These are phyloP conservation scores for Cataglyphis cursor DNA, from an alignment of 2,888 invertebrate species.

Conservation along the genomic window DNA sequence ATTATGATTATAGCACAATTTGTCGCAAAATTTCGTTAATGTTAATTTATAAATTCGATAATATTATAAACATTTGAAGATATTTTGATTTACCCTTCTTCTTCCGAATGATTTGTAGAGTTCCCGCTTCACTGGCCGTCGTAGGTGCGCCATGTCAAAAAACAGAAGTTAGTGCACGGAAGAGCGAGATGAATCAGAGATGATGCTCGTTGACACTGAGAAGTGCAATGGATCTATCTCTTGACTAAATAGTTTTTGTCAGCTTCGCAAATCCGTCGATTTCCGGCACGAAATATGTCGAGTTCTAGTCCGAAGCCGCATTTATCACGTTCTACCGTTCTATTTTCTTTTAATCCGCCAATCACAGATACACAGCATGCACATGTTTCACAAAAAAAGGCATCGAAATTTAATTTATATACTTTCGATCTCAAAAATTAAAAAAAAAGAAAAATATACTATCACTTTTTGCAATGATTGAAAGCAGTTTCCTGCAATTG, in stretches of 20 bases:
- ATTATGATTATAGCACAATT: neutral
- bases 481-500: neutral
- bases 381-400: neutral
- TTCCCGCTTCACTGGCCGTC: constrained; percentile 82
- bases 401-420: constrained; percentile 7
- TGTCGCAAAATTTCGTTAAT: neutral
- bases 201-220: constrained; percentile 20
- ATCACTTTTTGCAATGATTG: constrained; percentile 1
- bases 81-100: constrained; percentile 83
- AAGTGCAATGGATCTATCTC: constrained; percentile 15
- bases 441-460: neutral
- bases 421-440: neutral
- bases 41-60: neutral
- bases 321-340: constrained; percentile 71
- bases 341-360: constrained; percentile 49
- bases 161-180: neutral
- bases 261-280: constrained; percentile 80
- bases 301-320: constrained; percentile 77
- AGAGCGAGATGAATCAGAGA: neutral
- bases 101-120: constrained; percentile 85
- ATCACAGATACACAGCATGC: constrained; percentile 23
- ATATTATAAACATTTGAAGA: constrained; percentile 1
- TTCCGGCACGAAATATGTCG: constrained; percentile 74
- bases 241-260: constrained; percentile 76
- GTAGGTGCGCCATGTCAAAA: constrained; percentile 83